phyloP scores from a whole-genome alignment of 2,113 vertebrate genomes.

The Platycercus adscitus region DNA sequence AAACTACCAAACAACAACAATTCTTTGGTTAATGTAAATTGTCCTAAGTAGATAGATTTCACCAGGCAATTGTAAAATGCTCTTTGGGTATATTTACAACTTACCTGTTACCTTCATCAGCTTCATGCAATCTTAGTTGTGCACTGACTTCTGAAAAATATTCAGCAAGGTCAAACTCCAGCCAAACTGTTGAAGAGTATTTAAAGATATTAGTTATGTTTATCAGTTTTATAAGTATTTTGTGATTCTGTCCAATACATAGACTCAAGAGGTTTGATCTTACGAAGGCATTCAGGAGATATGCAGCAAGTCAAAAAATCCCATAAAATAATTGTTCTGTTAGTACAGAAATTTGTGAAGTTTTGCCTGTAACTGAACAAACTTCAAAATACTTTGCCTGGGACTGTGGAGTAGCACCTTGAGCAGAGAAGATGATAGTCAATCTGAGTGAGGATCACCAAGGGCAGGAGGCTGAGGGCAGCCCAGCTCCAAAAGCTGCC shows the following conservation, averaged over 20 bases:
- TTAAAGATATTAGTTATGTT: background rate
- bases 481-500: background rate
- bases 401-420: background rate
- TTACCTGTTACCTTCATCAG: background rate
- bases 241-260: background rate
- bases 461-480: background rate
- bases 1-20: background rate
- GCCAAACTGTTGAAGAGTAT: background rate
- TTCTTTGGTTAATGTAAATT: background rate
- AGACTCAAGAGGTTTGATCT: background rate
- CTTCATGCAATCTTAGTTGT: conserved; percentile 35
- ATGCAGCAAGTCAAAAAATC: background rate
- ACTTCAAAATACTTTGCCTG: background rate
- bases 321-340: background rate
- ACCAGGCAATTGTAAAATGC: background rate
- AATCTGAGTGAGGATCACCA: background rate
- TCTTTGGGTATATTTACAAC: background rate
- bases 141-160: conserved; percentile 31
- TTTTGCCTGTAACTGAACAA: background rate
- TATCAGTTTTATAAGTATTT: background rate
- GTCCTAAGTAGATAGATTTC: background rate
- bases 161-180: background rate
- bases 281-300: background rate
- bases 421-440: background rate
- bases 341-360: background rate